Percentiles rank a stretch among this genome's conserved stretches.
Evolutionary conservation across 2,113 vertebrate genomes (phyloP).

Genomic region (Arothron firmamentum): DNA sequence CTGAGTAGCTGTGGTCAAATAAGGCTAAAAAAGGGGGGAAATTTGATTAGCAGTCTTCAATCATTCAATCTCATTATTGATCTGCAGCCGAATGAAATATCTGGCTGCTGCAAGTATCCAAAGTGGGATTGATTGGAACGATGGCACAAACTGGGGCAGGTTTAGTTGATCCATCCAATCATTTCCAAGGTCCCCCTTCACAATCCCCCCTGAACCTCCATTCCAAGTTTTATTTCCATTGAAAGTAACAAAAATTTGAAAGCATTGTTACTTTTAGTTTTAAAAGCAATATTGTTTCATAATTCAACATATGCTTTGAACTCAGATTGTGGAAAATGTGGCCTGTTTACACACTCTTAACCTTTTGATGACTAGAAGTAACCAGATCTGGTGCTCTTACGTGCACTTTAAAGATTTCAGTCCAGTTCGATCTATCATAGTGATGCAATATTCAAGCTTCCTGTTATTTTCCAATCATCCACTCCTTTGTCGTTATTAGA

Average conservation of each 20-base stretch:
- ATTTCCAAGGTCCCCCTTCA: slow-evolving; percentile 20
- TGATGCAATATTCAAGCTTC: too few relatives aligned
- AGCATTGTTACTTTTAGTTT: neutral
- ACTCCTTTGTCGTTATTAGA: too few relatives aligned
- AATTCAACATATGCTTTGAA: too few relatives aligned
- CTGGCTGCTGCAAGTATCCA: slow-evolving; percentile 46
- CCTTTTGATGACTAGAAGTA: too few relatives aligned
- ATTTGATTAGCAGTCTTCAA: slow-evolving; percentile 64
- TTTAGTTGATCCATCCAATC: slow-evolving; percentile 42
- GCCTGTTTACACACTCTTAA: too few relatives aligned
- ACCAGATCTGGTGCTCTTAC: too few relatives aligned
- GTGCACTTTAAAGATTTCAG: too few relatives aligned
- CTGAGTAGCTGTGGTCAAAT: slow-evolving; percentile 35
- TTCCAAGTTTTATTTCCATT: slow-evolving; percentile 7
- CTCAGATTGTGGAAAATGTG: too few relatives aligned
- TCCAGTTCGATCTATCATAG: too few relatives aligned
- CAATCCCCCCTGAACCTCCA: slow-evolving; percentile 5
- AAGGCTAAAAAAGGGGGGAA: slow-evolving; percentile 34
- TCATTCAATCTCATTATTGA: slow-evolving; percentile 66
- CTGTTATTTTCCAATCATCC: too few relatives aligned
- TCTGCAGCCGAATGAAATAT: slow-evolving; percentile 46
- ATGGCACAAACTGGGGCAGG: slow-evolving; percentile 28
- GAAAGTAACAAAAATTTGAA: slow-evolving; percentile 7
- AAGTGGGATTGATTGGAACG: slow-evolving; percentile 56
- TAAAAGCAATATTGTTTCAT: too few relatives aligned